These are phyloP conservation scores for Ctenopoma kingsleyae DNA, from an alignment of 2,797 vertebrate genomes.

Conservation along the genomic window DNA sequence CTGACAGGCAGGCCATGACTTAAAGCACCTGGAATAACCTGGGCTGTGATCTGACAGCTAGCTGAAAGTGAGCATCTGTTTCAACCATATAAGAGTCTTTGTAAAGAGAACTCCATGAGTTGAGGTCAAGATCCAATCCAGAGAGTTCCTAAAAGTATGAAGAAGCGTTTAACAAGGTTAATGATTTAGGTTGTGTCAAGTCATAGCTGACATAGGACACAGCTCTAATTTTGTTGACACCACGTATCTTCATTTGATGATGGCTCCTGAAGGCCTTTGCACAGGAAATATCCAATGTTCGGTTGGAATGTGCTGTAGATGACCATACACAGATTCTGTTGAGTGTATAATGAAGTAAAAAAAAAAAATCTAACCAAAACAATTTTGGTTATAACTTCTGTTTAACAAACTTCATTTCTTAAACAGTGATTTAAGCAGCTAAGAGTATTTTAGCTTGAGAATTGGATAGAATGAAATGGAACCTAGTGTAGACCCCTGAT, in stretches of 20 bases:
- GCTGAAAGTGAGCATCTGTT: conserved; percentile 51
- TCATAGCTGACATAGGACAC: conserved; percentile 59
- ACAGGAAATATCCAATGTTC: conserved; percentile 58
- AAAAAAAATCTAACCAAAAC: conserved; percentile 31
- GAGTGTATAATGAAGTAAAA: conserved; percentile 44
- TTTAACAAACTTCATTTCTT: conserved; percentile 48
- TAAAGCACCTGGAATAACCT: conserved; percentile 61
- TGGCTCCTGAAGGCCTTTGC: conserved; percentile 43
- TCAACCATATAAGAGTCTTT: conserved; percentile 51
- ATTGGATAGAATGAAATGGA: conserved; percentile 62
- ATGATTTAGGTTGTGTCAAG: conserved; percentile 56
- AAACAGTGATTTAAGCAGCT: conserved; percentile 45
- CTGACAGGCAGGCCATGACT: conserved; percentile 54
- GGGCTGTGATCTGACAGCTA: conserved; percentile 40
- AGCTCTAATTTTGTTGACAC: conserved; percentile 60
- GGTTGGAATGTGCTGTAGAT: conserved; percentile 32
- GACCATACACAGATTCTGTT: conserved; percentile 26
- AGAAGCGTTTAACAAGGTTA: conserved; percentile 62
- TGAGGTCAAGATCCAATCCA: conserved; percentile 52
- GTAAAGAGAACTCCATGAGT: conserved; percentile 53
- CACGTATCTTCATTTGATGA: conserved; percentile 55
- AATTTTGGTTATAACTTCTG: conserved; percentile 51
- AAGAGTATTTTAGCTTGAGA: conserved; percentile 57
- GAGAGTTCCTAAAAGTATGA: conserved; percentile 45
- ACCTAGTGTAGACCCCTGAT: conserved; percentile 57